Base-by-base conservation (phyloP, 2,888 invertebrate genomes). In the Xestia xanthographa region DNA sequence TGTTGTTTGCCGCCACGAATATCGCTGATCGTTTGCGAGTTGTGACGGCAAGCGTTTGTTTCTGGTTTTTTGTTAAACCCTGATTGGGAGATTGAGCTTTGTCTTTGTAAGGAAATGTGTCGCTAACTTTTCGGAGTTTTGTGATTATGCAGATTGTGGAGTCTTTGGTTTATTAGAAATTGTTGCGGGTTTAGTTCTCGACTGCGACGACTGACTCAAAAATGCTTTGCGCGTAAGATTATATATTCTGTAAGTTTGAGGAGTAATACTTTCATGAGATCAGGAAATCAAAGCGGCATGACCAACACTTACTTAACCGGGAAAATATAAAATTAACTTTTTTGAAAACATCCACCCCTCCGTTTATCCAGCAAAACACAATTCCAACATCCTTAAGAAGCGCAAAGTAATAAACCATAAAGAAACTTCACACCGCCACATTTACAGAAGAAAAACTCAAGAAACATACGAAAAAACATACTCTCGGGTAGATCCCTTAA, bases 331-430 rank as follows among this genome's bases (percentile, higher is more conserved):
- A 29, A 73, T 41, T 9, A 14, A 12, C 6, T 53, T n/a, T 20
- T 48, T 20, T 48, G 8, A 63, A 3, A 14, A 6, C 58, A 63
- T 65, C 41, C 26, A 11, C 45, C 65, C 53, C 67, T 53, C 38
- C 53, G 48, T 66, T 60, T 70, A 86, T 43, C 41, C 62, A 53
- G 26, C 50, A 74, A 63, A 74, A 58, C 74, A 73, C 74, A 85
- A 75, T 72, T 26, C 63, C 56, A 75, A 78, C 86, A 66, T 62
- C 68, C 38, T 20, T 43, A 74, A 72, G 60, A 68, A 67, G 63
- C 58, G 50, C 66, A 72, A 83, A 86, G 75, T 79, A 84, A 79
- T 79, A 86, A 86, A 84, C 86, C 86, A 83, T 82, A 79, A 79
- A 84, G 71, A 78, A 84, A 84, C 71, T 86, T 80, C 65, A 69